Conservation (phyloP, 2,888 invertebrate species). For the Mythimna impura region DNA sequence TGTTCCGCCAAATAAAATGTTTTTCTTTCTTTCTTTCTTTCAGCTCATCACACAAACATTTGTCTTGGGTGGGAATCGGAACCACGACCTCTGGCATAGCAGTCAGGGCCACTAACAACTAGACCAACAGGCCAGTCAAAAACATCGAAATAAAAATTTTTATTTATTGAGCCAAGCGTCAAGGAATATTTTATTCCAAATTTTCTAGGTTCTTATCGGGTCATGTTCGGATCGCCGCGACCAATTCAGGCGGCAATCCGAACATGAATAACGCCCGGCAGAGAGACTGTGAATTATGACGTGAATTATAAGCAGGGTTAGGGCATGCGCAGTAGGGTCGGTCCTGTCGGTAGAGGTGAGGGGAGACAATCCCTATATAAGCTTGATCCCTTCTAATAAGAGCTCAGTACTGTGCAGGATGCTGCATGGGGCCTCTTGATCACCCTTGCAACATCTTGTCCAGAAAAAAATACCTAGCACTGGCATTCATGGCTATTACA, state of each 20-base stretch:
- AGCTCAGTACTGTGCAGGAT: conserved; percentile 4
- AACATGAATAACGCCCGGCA: background rate
- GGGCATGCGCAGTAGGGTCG: conserved; percentile 1
- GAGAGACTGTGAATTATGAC: no score
- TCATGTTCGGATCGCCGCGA: background rate
- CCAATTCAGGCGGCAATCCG: background rate
- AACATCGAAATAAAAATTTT: no score
- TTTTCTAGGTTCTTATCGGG: background rate
- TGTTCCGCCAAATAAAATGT: no score
- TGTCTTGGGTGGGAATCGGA: no score
- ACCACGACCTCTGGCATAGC: no score
- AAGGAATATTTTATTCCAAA: background rate
- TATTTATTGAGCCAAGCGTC: background rate
- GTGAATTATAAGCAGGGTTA: background rate
- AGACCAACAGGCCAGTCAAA: no score
- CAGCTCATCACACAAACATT: no score
- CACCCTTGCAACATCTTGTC: conserved; percentile 17
- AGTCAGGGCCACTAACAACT: no score
- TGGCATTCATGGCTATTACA: background rate
- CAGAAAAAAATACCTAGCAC: background rate
- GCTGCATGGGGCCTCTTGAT: conserved; percentile 11
- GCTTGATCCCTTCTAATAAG: background rate
- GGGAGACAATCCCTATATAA: background rate
- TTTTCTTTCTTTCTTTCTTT: no score
- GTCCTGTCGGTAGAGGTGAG: no score